A percentile compares a stretch with the other conserved stretches of the same genome.
These are phyloP conservation scores for Pterois miles DNA, from an alignment of 2,797 vertebrate species.

Conservation along the genomic window DNA sequence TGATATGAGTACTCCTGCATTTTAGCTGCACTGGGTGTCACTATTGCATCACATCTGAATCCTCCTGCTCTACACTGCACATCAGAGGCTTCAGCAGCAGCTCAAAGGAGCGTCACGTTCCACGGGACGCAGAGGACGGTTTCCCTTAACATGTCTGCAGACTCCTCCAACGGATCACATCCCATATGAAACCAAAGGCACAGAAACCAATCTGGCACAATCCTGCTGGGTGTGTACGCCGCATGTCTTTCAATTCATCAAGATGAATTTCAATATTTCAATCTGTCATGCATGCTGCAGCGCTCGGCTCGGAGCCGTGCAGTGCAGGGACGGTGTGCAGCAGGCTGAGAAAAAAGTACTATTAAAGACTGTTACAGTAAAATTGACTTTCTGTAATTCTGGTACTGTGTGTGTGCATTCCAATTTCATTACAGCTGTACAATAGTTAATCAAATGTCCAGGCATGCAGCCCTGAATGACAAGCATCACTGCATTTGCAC, in stretches of 20 bases:
- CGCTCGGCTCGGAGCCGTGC: not conserved
- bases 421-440: slow-evolving; percentile 50
- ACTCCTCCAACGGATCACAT: slow-evolving; percentile 25
- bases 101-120: slow-evolving; percentile 2
- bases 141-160: slow-evolving; percentile 17
- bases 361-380: slow-evolving; percentile 42
- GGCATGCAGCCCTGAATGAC: slow-evolving; percentile 37
- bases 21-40: slow-evolving; percentile 72
- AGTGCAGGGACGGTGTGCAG: slow-evolving; percentile 18
- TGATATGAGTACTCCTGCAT: not conserved
- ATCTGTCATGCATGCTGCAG: slow-evolving; percentile 58
- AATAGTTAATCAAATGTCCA: slow-evolving; percentile 52
- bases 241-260: slow-evolving; percentile 52
- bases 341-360: slow-evolving; percentile 5
- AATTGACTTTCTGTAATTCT: slow-evolving; percentile 45
- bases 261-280: slow-evolving; percentile 64
- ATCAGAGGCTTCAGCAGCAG: not conserved
- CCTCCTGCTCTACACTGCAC: not conserved
- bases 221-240: slow-evolving; percentile 38
- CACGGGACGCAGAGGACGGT: slow-evolving; percentile 1
- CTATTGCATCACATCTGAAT: slow-evolving; percentile 67
- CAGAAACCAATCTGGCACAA: slow-evolving; percentile 38
- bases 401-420: not conserved
- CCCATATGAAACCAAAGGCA: slow-evolving; percentile 20
- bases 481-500: slow-evolving; percentile 31